A percentile compares a stretch with the other conserved stretches of the same genome.
Evolutionary conservation across 2,797 vertebrate genomes (phyloP).

Genomic region (Odontamblyopus rebecca): DNA sequence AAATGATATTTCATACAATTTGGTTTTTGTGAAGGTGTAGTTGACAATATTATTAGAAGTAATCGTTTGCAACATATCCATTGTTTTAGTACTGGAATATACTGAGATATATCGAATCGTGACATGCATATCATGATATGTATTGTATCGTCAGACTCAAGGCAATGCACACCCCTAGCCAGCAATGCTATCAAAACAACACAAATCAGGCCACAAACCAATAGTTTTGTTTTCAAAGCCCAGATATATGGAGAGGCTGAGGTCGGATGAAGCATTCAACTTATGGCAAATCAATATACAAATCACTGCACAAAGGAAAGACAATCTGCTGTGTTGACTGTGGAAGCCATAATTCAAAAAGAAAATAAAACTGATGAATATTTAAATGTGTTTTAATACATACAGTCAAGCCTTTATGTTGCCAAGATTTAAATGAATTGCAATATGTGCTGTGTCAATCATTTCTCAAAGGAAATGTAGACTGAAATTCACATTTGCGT

Average conservation of each 20-base stretch:
- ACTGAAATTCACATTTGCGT: constrained; percentile 29
- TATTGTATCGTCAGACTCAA: too few species aligned
- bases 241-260: neutral
- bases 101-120: too few species aligned
- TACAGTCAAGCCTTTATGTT: too few species aligned
- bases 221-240: neutral
- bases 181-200: neutral
- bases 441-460: neutral
- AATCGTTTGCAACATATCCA: too few species aligned
- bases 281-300: neutral
- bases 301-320: neutral
- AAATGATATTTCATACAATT: too few species aligned
- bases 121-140: too few species aligned
- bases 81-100: too few species aligned
- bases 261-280: too few species aligned
- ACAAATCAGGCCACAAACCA: neutral
- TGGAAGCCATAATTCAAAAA: neutral
- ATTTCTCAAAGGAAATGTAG: neutral
- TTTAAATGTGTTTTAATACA: too few species aligned
- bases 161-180: neutral
- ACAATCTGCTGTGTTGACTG: neutral
- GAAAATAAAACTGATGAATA: neutral
- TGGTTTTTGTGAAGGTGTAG: too few species aligned
- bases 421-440: too few species aligned
- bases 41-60: too few species aligned